These are phyloP conservation scores for Silurus lanzhouensis DNA, from an alignment of 2,797 vertebrate genomes.

Conservation along the genomic window DNA sequence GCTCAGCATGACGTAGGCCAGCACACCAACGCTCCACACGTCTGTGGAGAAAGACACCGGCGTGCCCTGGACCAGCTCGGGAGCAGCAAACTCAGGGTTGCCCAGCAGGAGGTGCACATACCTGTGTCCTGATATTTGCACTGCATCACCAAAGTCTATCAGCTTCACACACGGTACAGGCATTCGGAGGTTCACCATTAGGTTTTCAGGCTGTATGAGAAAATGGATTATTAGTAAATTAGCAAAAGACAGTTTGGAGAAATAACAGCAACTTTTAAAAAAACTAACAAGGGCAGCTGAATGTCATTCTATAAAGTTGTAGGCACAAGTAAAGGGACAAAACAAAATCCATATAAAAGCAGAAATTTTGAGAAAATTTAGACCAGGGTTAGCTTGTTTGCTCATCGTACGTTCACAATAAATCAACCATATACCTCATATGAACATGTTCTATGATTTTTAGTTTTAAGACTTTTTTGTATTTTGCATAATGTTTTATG, in stretches of 20 bases:
- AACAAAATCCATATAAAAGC: not conserved
- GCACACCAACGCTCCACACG: slow-evolving; percentile 92
- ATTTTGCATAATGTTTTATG: not conserved
- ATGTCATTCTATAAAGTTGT: not conserved
- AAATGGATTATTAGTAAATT: not conserved
- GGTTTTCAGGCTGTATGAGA: slow-evolving; percentile 88
- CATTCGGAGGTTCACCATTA: slow-evolving; percentile 89
- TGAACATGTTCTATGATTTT: not conserved
- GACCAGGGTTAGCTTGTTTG: not conserved
- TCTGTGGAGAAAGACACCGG: slow-evolving; percentile 91
- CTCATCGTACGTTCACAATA: not conserved
- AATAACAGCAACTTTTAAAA: not conserved
- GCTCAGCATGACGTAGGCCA: slow-evolving; percentile 92
- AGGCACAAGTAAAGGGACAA: not conserved
- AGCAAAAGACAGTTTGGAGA: not conserved
- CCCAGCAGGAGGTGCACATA: slow-evolving; percentile 93
- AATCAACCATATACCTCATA: not conserved
- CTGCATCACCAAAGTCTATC: slow-evolving; percentile 91
- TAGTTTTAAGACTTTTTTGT: not conserved
- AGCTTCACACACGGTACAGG: slow-evolving; percentile 88
- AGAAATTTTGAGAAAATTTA: not conserved
- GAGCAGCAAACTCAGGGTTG: slow-evolving; percentile 94
- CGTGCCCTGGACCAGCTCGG: slow-evolving; percentile 90
- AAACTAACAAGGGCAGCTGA: not conserved
- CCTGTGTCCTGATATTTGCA: slow-evolving; percentile 89